Evolutionary conservation across 2,797 vertebrate genomes (phyloP).

Genomic region (Enteromius trimaculatus): DNA sequence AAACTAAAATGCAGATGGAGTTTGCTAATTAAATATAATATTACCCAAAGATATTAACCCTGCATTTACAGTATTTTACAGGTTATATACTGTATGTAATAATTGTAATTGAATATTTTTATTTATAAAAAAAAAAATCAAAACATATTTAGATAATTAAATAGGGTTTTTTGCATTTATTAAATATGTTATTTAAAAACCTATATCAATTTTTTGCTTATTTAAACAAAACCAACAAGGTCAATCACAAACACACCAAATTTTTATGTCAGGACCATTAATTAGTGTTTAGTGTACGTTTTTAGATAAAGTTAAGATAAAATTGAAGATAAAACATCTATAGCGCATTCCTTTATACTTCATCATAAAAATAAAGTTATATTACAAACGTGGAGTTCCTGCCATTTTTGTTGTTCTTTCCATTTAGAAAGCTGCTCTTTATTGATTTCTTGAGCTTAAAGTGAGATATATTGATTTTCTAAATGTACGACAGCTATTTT

Average conservation of each 20-base stretch:
- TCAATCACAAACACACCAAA: background rate
- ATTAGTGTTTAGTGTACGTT: background rate
- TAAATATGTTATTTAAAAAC: background rate
- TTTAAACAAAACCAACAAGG: background rate
- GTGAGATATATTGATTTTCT: slow-evolving; percentile 28
- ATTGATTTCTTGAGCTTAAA: slow-evolving; percentile 35
- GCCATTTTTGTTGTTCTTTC: background rate
- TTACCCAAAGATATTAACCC: background rate
- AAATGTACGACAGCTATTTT: background rate
- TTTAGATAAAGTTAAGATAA: background rate
- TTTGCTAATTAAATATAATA: background rate
- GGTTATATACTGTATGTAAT: background rate
- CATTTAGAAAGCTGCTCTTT: slow-evolving; percentile 10
- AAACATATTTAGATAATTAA: background rate
- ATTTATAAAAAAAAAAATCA: background rate
- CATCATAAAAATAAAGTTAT: background rate
- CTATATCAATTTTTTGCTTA: background rate
- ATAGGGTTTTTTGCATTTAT: background rate
- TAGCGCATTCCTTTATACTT: background rate
- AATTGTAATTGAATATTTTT: background rate
- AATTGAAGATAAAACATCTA: background rate
- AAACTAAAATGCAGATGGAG: too few relatives aligned
- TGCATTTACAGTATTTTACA: background rate
- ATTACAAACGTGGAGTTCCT: background rate
- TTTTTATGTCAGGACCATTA: background rate